phyloP scores from a whole-genome alignment of 2,797 vertebrate species.

The Emydoidea blandingii region DNA sequence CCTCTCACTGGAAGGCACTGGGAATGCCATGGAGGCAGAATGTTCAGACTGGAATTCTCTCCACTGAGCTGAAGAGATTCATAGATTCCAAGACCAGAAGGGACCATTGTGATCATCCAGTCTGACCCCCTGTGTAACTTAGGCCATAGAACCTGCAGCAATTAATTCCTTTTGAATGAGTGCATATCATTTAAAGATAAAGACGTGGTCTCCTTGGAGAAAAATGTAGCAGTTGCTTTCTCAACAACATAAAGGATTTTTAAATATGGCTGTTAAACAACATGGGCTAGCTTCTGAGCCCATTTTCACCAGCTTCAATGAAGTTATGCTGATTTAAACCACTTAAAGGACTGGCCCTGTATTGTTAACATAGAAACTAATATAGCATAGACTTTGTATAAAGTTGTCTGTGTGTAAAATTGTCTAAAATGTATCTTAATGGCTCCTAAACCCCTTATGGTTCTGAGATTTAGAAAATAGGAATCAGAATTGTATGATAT shows the following conservation, averaged over 20 bases:
- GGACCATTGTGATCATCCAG: background rate
- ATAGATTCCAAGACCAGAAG: background rate
- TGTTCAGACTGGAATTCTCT: background rate
- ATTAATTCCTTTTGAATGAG: background rate
- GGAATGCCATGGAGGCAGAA: background rate
- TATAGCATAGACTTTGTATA: background rate
- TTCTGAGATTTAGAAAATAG: background rate
- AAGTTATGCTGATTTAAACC: background rate
- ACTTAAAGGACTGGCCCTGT: background rate
- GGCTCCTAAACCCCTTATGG: background rate
- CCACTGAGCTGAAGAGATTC: background rate
- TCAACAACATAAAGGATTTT: background rate
- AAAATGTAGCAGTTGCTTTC: background rate
- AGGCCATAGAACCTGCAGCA: background rate
- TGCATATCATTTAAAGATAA: background rate
- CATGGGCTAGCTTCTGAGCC: background rate
- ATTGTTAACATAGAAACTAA: background rate
- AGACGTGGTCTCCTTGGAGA: rapidly evolving
- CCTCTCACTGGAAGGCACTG: background rate
- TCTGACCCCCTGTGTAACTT: background rate
- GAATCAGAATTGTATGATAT: background rate
- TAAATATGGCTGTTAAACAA: background rate
- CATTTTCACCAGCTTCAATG: background rate
- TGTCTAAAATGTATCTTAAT: background rate
- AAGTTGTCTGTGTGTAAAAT: background rate